These are phyloP conservation scores for Eubasilissa splendida DNA, from an alignment of 2,888 invertebrate species.

Conservation along the genomic window DNA sequence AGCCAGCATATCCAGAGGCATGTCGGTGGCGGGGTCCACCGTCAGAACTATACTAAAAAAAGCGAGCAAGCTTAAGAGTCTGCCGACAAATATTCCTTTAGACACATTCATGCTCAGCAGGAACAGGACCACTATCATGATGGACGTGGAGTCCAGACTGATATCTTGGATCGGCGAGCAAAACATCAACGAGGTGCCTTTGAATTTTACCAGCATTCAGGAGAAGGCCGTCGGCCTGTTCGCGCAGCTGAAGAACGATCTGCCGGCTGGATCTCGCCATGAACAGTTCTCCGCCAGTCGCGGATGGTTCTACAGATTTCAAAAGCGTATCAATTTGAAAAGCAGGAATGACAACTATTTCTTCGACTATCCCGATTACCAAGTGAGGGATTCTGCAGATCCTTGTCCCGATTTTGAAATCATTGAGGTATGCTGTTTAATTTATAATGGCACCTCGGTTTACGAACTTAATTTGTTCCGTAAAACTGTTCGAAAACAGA, in stretches of 20 bases:
- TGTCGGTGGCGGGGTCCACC: neutral
- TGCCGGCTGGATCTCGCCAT: neutral
- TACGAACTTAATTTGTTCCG: too few species aligned
- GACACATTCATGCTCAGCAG: neutral
- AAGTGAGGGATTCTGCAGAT: too few species aligned
- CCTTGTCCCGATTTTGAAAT: too few species aligned
- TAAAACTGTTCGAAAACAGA: too few species aligned
- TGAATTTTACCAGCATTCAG: neutral
- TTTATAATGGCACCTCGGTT: too few species aligned
- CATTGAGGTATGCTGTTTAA: too few species aligned
- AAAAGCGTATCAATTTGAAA: neutral
- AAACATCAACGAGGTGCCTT: neutral
- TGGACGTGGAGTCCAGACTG: neutral
- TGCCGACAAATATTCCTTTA: neutral
- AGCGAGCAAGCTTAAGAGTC: neutral
- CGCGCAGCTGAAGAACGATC: neutral
- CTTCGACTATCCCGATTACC: too few species aligned
- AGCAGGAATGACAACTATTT: neutral
- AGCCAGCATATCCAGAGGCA: neutral
- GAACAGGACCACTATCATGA: neutral
- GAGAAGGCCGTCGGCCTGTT: neutral
- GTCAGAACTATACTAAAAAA: neutral
- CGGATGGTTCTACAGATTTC: neutral
- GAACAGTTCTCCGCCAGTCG: neutral
- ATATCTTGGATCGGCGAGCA: neutral